Conservation (phyloP, 2,797 vertebrate genomes). For the Catamblyrhynchus diadema region DNA sequence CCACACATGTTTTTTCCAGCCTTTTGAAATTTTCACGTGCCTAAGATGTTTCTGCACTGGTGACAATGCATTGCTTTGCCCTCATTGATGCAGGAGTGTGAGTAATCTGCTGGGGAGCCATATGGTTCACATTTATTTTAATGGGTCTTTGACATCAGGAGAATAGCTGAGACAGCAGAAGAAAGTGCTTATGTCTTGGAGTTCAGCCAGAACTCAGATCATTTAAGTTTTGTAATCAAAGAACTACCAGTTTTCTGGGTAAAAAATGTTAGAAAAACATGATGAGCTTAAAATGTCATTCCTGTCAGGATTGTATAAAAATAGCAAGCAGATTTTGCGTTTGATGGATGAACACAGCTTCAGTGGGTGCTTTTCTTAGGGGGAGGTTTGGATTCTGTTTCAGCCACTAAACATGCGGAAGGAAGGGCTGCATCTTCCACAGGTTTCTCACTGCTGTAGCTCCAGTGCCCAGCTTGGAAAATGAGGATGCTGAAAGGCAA, state of each 20-base stretch:
- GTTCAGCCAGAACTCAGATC: slow-evolving; percentile 71
- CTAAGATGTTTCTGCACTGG: slow-evolving; percentile 58
- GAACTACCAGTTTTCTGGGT: slow-evolving; percentile 43
- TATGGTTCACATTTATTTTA: slow-evolving; percentile 90
- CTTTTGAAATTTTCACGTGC: slow-evolving; percentile 49
- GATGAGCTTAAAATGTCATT: slow-evolving; percentile 31
- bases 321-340: slow-evolving; percentile 10
- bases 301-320: slow-evolving; percentile 30
- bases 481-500: neutral
- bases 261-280: slow-evolving; percentile 42
- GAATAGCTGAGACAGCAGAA: slow-evolving; percentile 80
- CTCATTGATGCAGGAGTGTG: slow-evolving; percentile 68
- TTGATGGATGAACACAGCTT: neutral
- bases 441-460: neutral
- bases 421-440: neutral
- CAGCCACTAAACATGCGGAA: accelerated
- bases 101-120: slow-evolving; percentile 79
- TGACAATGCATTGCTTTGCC: slow-evolving; percentile 82
- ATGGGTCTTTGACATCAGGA: slow-evolving; percentile 83
- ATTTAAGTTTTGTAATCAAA: slow-evolving; percentile 74
- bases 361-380: neutral
- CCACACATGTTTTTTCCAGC: slow-evolving; percentile 12
- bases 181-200: slow-evolving; percentile 75
- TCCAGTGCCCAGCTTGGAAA: neutral
- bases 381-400: neutral